These are phyloP conservation scores for Gymnarchus niloticus DNA, from an alignment of 2,113 vertebrate species.

Conservation along the genomic window DNA sequence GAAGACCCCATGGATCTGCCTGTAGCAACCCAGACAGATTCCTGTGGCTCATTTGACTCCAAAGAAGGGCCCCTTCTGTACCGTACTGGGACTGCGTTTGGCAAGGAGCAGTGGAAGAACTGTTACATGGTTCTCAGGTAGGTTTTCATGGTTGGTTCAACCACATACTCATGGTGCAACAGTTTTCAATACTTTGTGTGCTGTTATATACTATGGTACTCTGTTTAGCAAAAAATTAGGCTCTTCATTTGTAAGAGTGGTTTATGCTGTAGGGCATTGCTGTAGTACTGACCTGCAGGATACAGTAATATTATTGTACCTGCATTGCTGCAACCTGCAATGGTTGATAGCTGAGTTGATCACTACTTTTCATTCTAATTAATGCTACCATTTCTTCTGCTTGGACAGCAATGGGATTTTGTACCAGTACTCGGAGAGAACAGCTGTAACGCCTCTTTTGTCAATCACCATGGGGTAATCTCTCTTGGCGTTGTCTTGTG, in stretches of 20 bases:
- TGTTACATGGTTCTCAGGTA: constrained; percentile 95
- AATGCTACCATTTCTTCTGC: neutral
- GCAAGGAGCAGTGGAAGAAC: constrained; percentile 88
- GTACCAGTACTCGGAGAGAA: constrained; percentile 85
- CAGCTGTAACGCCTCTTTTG: constrained; percentile 75
- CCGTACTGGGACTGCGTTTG: constrained; percentile 82
- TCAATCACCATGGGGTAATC: constrained; percentile 91
- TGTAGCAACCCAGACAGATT: constrained; percentile 50
- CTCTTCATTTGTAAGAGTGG: neutral
- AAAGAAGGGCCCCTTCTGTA: constrained; percentile 86
- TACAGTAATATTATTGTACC: neutral
- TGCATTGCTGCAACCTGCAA: neutral
- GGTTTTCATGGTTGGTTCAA: neutral
- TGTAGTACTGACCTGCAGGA: neutral
- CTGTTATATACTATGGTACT: neutral
- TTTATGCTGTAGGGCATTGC: neutral
- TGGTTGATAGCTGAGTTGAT: neutral
- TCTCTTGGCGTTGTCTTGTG: neutral
- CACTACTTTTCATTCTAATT: neutral
- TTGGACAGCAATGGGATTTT: constrained; percentile 77
- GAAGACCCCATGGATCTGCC: constrained; percentile 83
- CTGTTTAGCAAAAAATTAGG: neutral
- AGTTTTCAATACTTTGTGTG: neutral
- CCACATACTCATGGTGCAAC: neutral
- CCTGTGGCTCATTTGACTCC: constrained; percentile 39